Conservation (phyloP, 2,797 vertebrate species). For the Amblyopsis hoosieri region DNA sequence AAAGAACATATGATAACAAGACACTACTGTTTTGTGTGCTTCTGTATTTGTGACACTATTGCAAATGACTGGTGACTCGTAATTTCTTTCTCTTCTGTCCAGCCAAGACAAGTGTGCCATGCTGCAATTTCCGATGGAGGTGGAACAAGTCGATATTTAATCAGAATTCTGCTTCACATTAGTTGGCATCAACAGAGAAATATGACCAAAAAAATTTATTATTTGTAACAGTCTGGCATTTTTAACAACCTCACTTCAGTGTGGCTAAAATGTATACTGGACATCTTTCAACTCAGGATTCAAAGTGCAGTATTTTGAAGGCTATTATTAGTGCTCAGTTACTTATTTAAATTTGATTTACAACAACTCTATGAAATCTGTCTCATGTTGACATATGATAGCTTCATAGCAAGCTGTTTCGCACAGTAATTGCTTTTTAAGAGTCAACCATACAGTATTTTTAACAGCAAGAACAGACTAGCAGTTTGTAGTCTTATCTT, state of each 20-base stretch:
- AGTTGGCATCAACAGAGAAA: background rate
- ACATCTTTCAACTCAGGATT: slow-evolving; percentile 15
- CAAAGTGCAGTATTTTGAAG: slow-evolving; percentile 14
- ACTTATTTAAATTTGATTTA: slow-evolving; percentile 4
- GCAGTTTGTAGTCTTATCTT: slow-evolving; percentile 40
- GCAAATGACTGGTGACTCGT: background rate
- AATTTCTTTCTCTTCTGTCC: background rate
- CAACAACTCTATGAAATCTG: slow-evolving; percentile 5
- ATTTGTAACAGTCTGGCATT: too few relatives aligned
- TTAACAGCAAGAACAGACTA: slow-evolving; percentile 29
- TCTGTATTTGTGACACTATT: too few relatives aligned
- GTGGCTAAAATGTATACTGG: background rate
- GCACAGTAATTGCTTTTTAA: slow-evolving; percentile 26
- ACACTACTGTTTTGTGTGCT: background rate
- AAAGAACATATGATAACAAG: slow-evolving; percentile 12
- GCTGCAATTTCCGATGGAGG: slow-evolving; percentile 13
- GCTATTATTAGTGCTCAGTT: slow-evolving; percentile 15
- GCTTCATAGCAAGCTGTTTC: slow-evolving; percentile 6
- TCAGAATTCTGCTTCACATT: background rate
- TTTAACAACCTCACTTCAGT: background rate
- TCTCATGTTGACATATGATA: slow-evolving; percentile 2
- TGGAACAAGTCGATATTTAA: background rate
- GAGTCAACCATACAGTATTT: slow-evolving; percentile 12
- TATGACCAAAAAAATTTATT: background rate
- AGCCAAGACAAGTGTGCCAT: background rate